Evolutionary conservation across 1,140 invertebrate species (phyloP).

Genomic region (Sinonovacula constricta): DNA sequence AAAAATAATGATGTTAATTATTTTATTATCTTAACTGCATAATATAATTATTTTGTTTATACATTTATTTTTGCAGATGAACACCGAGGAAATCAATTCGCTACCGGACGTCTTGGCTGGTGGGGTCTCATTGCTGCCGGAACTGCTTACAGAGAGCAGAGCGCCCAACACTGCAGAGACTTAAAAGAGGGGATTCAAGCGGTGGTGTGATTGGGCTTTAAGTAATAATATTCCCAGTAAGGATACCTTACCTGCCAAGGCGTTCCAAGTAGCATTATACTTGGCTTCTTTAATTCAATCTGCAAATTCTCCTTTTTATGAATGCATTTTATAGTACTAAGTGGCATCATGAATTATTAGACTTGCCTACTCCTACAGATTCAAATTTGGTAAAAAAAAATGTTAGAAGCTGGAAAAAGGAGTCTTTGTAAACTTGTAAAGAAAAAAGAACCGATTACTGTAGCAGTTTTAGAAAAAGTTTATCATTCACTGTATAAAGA

Average conservation of each 20-base stretch:
- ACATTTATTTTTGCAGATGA: not conserved
- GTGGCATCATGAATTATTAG: slow-evolving; percentile 3
- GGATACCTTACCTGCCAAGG: not conserved
- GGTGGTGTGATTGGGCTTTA: not conserved
- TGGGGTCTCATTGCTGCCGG: not conserved
- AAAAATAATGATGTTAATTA: not conserved
- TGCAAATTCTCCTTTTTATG: not conserved
- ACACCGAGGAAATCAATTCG: not conserved
- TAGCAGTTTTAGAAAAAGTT: not conserved
- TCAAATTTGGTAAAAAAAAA: slow-evolving; percentile 4
- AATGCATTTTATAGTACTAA: slow-evolving; percentile 11
- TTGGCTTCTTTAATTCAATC: not conserved
- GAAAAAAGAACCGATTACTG: slow-evolving; percentile 6
- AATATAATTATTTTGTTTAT: not conserved
- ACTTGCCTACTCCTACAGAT: not conserved
- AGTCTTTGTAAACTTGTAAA: not conserved
- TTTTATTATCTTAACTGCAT: not conserved
- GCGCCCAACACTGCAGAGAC: not conserved
- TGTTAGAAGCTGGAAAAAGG: slow-evolving; percentile 16
- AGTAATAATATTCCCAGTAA: not conserved
- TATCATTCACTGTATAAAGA: not conserved
- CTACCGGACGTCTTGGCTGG: not conserved
- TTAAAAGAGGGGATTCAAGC: not conserved
- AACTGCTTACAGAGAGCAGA: not conserved
- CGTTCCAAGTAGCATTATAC: not conserved